These are phyloP conservation scores for Metopolophium dirhodum DNA, from an alignment of 1,140 invertebrate species.

Conservation along the genomic window DNA sequence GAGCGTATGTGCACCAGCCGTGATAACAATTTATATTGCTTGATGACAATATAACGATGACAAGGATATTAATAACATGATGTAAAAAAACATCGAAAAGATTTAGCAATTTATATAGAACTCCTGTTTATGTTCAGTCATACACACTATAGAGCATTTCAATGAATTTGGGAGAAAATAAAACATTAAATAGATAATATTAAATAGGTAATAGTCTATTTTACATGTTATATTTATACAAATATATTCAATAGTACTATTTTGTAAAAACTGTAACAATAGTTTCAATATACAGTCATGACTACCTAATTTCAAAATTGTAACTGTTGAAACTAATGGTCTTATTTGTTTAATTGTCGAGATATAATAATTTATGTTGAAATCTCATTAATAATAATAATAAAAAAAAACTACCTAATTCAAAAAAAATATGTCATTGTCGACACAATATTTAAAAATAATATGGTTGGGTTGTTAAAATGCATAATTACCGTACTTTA, in stretches of 20 bases:
- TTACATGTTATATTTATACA: not conserved
- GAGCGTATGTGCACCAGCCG: not conserved
- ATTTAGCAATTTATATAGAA: not conserved
- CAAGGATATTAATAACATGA: not conserved
- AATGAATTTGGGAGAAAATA: not conserved
- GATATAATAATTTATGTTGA: no score
- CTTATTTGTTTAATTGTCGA: no score
- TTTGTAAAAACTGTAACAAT: not conserved
- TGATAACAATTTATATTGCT: not conserved
- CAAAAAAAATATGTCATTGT: not conserved
- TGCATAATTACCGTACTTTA: not conserved
- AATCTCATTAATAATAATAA: no score
- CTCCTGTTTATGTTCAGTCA: not conserved
- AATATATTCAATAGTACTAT: not conserved
- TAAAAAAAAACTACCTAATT: not conserved
- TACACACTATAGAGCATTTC: not conserved
- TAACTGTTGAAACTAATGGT: no score
- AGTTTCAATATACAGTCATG: not conserved
- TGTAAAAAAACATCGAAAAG: not conserved
- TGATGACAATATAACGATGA: not conserved
- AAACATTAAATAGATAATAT: not conserved
- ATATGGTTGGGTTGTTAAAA: not conserved
- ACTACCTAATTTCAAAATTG: not conserved
- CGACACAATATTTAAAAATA: not conserved
- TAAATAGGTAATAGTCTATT: not conserved